A percentile compares a stretch with the other conserved stretches of the same genome.
Evolutionary conservation across 2,113 vertebrate species (phyloP).

Genomic region (Lophotis ruficrista): DNA sequence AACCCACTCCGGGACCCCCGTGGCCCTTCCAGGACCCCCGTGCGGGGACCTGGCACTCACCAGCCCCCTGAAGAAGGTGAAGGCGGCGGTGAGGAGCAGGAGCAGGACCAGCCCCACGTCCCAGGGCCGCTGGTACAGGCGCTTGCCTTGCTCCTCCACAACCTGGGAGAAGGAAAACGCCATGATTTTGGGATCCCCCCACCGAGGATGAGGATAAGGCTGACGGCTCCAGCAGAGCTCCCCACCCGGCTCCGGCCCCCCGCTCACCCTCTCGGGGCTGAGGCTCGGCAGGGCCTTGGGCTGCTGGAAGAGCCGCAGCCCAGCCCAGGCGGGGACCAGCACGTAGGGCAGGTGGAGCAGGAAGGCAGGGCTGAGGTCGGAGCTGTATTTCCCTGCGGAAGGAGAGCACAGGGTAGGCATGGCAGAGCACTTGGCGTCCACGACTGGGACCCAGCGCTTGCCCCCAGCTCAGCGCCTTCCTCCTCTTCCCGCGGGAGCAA

Average conservation of each 20-base stretch:
- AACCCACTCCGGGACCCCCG: accelerated
- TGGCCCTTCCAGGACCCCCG: accelerated
- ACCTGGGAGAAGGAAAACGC: slow-evolving; percentile 56
- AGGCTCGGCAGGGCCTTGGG: slow-evolving; percentile 57
- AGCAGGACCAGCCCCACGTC: slow-evolving; percentile 78
- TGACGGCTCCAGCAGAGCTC: accelerated
- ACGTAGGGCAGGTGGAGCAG: slow-evolving; percentile 85
- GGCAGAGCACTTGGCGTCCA: accelerated
- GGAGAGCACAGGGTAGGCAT: background rate
- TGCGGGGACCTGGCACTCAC: slow-evolving; percentile 48
- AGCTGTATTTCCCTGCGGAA: slow-evolving; percentile 85
- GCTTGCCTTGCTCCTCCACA: slow-evolving; percentile 78
- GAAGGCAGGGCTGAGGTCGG: slow-evolving; percentile 83
- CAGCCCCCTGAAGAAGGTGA: slow-evolving; percentile 89
- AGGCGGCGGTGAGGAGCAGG: slow-evolving; percentile 74
- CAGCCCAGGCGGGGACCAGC: slow-evolving; percentile 80
- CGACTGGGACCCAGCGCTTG: accelerated
- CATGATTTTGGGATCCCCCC: accelerated
- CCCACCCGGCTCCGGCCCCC: background rate
- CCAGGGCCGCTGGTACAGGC: slow-evolving; percentile 78
- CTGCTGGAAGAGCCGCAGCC: slow-evolving; percentile 75
- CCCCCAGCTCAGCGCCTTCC: background rate
- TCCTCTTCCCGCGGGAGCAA: background rate
- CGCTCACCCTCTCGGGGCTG: slow-evolving; percentile 76
- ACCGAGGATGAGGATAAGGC: background rate